Evolutionary conservation across 2,113 vertebrate genomes (phyloP).

Genomic region (Buteo buteo): DNA sequence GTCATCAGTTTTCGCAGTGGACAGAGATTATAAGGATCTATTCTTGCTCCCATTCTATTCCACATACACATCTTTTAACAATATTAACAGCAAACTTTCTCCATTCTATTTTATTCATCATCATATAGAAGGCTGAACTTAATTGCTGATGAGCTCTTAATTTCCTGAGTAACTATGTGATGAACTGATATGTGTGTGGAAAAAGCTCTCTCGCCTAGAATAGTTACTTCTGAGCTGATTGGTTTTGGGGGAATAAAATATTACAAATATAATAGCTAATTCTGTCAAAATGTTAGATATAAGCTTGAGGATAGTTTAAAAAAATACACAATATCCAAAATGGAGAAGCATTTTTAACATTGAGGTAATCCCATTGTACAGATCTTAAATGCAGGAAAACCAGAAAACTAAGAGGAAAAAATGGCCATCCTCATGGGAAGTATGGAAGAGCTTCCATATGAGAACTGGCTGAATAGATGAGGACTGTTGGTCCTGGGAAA

Average conservation of each 20-base stretch:
- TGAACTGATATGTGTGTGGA: not conserved
- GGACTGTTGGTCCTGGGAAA: not conserved
- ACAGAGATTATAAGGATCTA: not conserved
- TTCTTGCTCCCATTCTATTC: not conserved
- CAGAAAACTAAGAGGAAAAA: not conserved
- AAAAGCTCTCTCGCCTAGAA: not conserved
- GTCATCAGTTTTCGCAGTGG: not conserved
- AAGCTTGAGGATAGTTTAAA: not conserved
- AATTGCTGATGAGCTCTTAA: not conserved
- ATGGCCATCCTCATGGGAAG: accelerated
- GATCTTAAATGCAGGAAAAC: not conserved
- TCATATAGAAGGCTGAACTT: not conserved
- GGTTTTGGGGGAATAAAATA: not conserved
- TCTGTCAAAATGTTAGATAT: not conserved
- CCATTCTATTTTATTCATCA: not conserved
- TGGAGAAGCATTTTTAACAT: not conserved
- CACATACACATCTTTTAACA: not conserved
- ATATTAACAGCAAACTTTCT: not conserved
- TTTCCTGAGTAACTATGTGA: not conserved
- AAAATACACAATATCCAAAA: not conserved
- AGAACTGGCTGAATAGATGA: not conserved
- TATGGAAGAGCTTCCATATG: not conserved
- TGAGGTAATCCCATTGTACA: not conserved
- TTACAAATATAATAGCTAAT: not conserved
- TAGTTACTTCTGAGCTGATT: not conserved